These are phyloP conservation scores for Neomonachus schauinslandi DNA, from an alignment of 2,113 vertebrate genomes.

Conservation along the genomic window DNA sequence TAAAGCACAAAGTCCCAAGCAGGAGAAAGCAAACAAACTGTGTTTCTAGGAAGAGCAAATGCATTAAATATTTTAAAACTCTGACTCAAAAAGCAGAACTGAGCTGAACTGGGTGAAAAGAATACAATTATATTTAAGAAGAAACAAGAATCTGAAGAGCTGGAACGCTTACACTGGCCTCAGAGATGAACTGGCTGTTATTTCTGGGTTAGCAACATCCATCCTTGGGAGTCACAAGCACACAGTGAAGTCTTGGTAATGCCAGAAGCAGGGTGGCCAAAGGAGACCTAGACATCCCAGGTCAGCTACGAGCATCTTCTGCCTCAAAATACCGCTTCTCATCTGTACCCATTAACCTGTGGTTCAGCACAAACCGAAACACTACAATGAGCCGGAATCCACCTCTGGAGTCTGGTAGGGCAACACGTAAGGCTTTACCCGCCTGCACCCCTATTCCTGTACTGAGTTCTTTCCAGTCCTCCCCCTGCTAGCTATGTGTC, in stretches of 20 bases:
- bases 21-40: slow-evolving; percentile 69
- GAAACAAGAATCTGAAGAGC: background rate
- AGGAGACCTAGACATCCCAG: background rate
- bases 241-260: background rate
- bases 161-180: background rate
- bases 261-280: background rate
- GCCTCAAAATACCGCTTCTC: background rate
- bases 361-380: background rate
- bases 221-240: background rate
- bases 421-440: background rate
- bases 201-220: no score
- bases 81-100: slow-evolving; percentile 53
- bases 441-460: background rate
- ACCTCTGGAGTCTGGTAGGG: background rate
- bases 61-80: slow-evolving; percentile 58
- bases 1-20: background rate
- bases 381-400: background rate
- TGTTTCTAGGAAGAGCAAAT: slow-evolving; percentile 54
- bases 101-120: background rate
- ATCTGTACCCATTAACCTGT: background rate
- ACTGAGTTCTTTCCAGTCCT: background rate
- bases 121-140: background rate
- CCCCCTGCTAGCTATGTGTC: background rate
- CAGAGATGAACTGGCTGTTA: background rate
- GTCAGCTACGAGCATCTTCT: background rate